phyloP scores from a whole-genome alignment of 2,888 invertebrate species.

The Nemapogon koenigi region DNA sequence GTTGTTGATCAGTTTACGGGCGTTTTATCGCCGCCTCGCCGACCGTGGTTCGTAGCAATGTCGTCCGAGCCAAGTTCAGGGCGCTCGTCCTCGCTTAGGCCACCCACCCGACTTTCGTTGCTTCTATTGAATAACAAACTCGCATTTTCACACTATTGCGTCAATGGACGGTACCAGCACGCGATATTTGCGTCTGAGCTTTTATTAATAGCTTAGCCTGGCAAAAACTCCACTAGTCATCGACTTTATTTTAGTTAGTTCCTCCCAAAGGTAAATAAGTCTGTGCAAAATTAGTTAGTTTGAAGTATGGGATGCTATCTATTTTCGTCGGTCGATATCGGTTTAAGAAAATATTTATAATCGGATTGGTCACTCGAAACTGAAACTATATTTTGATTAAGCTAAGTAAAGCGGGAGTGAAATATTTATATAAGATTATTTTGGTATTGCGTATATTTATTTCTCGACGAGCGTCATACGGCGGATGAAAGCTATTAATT shows the following conservation, averaged over 20 bases:
- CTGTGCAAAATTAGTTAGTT: slow-evolving; percentile 40
- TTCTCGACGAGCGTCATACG: slow-evolving; percentile 41
- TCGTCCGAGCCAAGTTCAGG: slow-evolving; percentile 39
- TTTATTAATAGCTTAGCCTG: slow-evolving; percentile 53
- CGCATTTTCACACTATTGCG: slow-evolving; percentile 57
- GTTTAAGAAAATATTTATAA: slow-evolving; percentile 51
- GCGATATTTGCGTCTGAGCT: slow-evolving; percentile 55
- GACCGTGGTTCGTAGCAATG: slow-evolving; percentile 4
- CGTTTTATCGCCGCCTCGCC: slow-evolving; percentile 7
- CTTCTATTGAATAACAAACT: slow-evolving; percentile 48
- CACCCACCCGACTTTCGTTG: slow-evolving; percentile 43
- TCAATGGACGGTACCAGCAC: slow-evolving; percentile 52
- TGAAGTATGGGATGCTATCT: slow-evolving; percentile 36
- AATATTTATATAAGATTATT: slow-evolving; percentile 53
- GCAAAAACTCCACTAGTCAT: slow-evolving; percentile 52
- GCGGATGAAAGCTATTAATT: slow-evolving; percentile 53
- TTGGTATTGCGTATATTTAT: slow-evolving; percentile 41
- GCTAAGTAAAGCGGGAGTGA: slow-evolving; percentile 44
- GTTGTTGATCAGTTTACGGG: slow-evolving; percentile 3
- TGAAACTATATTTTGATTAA: slow-evolving; percentile 45
- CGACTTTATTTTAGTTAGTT: slow-evolving; percentile 50
- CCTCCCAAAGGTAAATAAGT: slow-evolving; percentile 44
- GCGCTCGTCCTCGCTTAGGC: slow-evolving; percentile 25
- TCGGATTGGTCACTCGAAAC: slow-evolving; percentile 44
- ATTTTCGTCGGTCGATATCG: slow-evolving; percentile 30